Evolutionary conservation across 2,113 vertebrate genomes (phyloP).

Genomic region (Struthidea cinerea): DNA sequence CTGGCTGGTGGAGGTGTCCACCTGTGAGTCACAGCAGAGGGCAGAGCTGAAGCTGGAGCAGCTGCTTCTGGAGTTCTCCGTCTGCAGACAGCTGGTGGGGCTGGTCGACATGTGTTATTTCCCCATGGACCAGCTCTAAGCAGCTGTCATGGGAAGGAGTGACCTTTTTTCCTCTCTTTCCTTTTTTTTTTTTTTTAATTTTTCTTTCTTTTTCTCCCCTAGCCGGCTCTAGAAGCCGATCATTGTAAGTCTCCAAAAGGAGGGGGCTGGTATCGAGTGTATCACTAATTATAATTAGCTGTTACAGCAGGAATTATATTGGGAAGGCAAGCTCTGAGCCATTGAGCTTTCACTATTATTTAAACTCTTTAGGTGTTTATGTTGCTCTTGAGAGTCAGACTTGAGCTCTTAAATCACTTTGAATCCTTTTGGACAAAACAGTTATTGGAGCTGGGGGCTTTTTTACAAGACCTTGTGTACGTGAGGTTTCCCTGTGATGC

Average conservation of each 20-base stretch:
- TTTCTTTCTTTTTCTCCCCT: neutral
- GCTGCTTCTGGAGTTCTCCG: neutral
- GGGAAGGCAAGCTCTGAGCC: neutral
- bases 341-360: neutral
- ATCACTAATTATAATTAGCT: neutral
- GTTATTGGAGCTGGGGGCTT: slow-evolving; percentile 2
- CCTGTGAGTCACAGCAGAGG: neutral
- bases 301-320: neutral
- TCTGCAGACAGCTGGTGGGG: slow-evolving; percentile 9
- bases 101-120: neutral
- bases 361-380: slow-evolving; percentile 31
- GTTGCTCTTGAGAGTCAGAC: slow-evolving; percentile 26
- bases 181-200: no score
- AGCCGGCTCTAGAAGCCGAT: neutral
- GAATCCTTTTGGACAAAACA: slow-evolving; percentile 17
- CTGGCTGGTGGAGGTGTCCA: neutral
- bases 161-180: neutral
- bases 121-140: neutral
- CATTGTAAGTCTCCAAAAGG: neutral
- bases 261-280: neutral
- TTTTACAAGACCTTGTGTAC: neutral
- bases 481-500: neutral
- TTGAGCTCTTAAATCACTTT: slow-evolving; percentile 36
- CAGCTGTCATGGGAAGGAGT: neutral
- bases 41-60: neutral